Evolutionary conservation across 2,888 invertebrate genomes (phyloP).

Genomic region (Listrodromus nycthemerus): DNA sequence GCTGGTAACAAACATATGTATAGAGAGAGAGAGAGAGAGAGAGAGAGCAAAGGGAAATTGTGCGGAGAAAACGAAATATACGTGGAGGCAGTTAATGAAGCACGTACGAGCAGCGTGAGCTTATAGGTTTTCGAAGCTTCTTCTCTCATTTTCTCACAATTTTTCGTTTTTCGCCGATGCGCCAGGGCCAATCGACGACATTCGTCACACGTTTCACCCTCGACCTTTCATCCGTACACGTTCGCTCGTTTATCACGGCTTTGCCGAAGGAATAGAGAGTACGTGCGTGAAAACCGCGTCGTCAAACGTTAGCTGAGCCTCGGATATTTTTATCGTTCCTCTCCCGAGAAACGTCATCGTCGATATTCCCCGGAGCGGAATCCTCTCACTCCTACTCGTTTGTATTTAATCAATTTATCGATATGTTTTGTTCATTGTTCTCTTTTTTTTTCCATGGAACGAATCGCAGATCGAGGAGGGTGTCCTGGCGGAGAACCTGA

Average conservation of each 20-base stretch:
- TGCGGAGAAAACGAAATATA: constrained; percentile 22
- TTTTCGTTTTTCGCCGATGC: neutral
- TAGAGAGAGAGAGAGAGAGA: neutral
- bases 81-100: constrained; percentile 16
- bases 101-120: constrained; percentile 22
- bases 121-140: constrained; percentile 15
- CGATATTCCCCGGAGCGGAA: neutral
- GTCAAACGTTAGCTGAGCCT: constrained; percentile 14
- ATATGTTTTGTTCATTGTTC: neutral
- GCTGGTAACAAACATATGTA: neutral
- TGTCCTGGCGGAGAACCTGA: constrained; percentile 73
- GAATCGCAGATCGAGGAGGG: constrained; percentile 71
- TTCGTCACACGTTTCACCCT: constrained; percentile 54
- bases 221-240: constrained; percentile 58
- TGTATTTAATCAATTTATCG: neutral
- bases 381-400: neutral
- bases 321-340: neutral
- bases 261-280: constrained; percentile 24
- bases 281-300: constrained; percentile 44
- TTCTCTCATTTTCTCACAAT: constrained; percentile 6
- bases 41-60: neutral
- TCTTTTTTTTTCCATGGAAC: constrained; percentile 48
- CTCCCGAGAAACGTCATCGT: neutral
- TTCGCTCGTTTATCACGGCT: constrained; percentile 36
- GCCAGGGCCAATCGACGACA: constrained; percentile 19